Conservation (phyloP, 2,113 vertebrate species). For the Austrofundulus limnaeus region DNA sequence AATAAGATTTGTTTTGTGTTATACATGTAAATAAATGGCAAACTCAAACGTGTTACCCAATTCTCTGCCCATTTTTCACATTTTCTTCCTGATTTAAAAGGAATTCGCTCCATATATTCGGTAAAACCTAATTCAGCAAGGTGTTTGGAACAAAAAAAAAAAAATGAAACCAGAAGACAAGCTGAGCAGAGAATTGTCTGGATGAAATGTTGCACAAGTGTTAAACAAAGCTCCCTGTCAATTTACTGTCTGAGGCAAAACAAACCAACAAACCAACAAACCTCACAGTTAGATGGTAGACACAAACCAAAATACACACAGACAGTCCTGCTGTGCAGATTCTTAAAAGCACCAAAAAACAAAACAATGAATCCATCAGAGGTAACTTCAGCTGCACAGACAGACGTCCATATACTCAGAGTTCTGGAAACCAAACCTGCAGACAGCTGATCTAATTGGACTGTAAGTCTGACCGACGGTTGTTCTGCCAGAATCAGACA, state of each 20-base stretch:
- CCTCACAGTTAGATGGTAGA: slow-evolving; percentile 33
- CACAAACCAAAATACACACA: slow-evolving; percentile 14
- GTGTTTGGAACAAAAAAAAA: slow-evolving; percentile 22
- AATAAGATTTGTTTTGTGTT: too few species aligned
- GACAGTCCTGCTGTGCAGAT: slow-evolving; percentile 32
- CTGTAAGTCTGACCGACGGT: too few species aligned
- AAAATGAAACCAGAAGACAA: neutral
- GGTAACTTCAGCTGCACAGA: slow-evolving; percentile 21
- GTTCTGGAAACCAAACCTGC: slow-evolving; percentile 29
- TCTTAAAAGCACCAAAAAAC: slow-evolving; percentile 51
- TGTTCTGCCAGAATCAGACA: too few species aligned
- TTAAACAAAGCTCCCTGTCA: too few species aligned
- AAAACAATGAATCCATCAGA: too few species aligned
- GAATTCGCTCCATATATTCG: too few species aligned
- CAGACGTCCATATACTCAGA: too few species aligned
- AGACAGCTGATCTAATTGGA: slow-evolving; percentile 61
- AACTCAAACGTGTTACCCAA: too few species aligned
- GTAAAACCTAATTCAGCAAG: slow-evolving; percentile 14
- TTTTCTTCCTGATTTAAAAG: too few species aligned
- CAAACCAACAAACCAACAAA: neutral
- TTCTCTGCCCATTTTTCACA: too few species aligned
- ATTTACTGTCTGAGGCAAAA: slow-evolving; percentile 25
- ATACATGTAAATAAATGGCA: too few species aligned
- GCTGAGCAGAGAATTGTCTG: slow-evolving; percentile 58
- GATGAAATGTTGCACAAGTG: too few species aligned